These are phyloP conservation scores for Puffinus mauretanicus DNA, from an alignment of 2,113 vertebrate species.

Conservation along the genomic window DNA sequence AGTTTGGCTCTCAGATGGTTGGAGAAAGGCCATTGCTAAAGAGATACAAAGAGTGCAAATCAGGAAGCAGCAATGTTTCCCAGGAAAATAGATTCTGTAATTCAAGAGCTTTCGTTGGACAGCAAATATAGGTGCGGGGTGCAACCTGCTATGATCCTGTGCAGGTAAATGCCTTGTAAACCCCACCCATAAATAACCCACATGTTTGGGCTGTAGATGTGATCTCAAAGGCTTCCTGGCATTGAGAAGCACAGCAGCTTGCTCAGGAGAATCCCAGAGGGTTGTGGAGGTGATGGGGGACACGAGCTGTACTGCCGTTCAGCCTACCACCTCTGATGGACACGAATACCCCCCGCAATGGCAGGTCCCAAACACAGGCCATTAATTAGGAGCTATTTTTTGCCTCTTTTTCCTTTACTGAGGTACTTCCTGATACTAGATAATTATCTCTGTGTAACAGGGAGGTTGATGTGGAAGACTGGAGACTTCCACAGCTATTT, in stretches of 20 bases:
- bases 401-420: not conserved
- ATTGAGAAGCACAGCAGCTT: not conserved
- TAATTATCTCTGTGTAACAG: not conserved
- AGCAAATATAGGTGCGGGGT: not conserved
- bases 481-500: not conserved
- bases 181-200: not conserved
- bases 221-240: not conserved
- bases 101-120: not conserved
- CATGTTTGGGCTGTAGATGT: not conserved
- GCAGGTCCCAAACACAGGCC: not conserved
- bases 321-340: not conserved
- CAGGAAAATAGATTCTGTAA: not conserved
- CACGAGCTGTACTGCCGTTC: accelerated
- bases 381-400: not conserved
- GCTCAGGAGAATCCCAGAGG: not conserved
- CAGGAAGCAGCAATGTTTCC: not conserved
- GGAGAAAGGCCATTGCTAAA: not conserved
- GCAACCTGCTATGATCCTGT: not conserved
- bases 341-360: accelerated
- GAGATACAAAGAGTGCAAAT: not conserved
- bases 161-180: not conserved
- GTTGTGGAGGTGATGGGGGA: not conserved
- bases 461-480: not conserved
- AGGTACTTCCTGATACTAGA: not conserved
- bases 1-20: not conserved